Conservation (phyloP, 2,797 vertebrate genomes). For the Macropodus opercularis region DNA sequence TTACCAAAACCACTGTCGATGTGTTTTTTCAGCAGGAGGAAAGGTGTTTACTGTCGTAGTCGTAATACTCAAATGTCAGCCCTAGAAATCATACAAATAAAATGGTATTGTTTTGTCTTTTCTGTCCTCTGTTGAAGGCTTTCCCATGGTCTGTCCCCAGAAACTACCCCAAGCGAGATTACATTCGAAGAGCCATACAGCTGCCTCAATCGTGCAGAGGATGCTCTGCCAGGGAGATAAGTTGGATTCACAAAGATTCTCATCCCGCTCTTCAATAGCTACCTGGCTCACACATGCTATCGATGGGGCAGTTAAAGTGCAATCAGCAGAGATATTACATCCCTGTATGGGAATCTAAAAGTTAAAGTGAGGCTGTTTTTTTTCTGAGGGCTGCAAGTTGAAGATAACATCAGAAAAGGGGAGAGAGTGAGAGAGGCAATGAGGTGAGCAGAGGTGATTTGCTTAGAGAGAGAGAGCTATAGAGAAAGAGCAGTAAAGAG, state of each 20-base stretch:
- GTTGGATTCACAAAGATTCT: conserved; percentile 32
- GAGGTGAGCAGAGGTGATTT: conserved; percentile 71
- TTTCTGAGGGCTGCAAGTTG: conserved; percentile 60
- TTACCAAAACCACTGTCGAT: conserved; percentile 39
- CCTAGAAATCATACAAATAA: background rate
- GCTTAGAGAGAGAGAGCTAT: conserved; percentile 57
- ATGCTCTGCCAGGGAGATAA: conserved; percentile 45
- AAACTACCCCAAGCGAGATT: conserved; percentile 9
- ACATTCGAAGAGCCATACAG: conserved; percentile 37
- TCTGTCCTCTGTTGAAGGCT: too few relatives aligned
- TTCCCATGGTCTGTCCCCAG: too few relatives aligned
- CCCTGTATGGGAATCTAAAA: conserved; percentile 68
- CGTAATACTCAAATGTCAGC: too few relatives aligned
- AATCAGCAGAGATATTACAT: conserved; percentile 76
- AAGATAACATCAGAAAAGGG: conserved; percentile 72
- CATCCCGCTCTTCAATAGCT: conserved; percentile 31
- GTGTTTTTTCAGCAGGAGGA: conserved; percentile 24
- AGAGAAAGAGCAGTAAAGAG: conserved; percentile 61
- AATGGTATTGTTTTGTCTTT: too few relatives aligned
- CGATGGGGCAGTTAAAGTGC: conserved; percentile 72
- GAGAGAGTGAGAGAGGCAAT: conserved; percentile 59
- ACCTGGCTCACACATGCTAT: conserved; percentile 44
- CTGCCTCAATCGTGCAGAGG: conserved; percentile 27
- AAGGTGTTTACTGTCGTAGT: too few relatives aligned
- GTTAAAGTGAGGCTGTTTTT: conserved; percentile 70